Evolutionary conservation across 2,113 vertebrate species (phyloP), one percentile per base, ranked within the genome.

Genomic region (Pelmatolapia mariae): DNA sequence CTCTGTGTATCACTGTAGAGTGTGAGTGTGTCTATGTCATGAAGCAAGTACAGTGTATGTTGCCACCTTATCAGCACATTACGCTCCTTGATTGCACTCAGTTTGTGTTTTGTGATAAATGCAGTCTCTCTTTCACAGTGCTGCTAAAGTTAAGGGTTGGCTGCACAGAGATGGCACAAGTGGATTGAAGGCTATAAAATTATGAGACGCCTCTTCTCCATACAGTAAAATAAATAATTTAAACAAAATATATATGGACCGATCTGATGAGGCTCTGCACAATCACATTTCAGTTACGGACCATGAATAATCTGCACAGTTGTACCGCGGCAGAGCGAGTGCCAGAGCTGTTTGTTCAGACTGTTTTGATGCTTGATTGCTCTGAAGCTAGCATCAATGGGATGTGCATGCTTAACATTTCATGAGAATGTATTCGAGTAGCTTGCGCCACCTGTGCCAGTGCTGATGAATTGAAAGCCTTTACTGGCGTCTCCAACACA

Each of bases 371-470:
- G 90, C 84, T 24, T 66, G 68, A 83, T 91, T 85, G 86, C 89
- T 87, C 81, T 92, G 88, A 90, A 84, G 86, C 85, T 19, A 50
- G 83, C 89, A 87, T 93, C 91, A 91, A 68, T 11, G 73, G 56
- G 68, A 76, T 68, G 66, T 83, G 33, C 85, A n/a, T 36, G 84
- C 50, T 90, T 80, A 83, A 87, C 91, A 61, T 90, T 93, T 93
- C 68, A 89, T 81, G 82, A 88, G 81, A 80, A 47, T 26, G 18
- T 80, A 56, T 84, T 90, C 82, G 53, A 78, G 68, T 19, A 50
- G 85, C 66, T 40, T 53, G 24, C 45, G 5, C n/a, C 90, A 88
- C 85, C 88, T 89, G 91, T 78, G 89, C 90, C 86, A 88, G 31
- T 22, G 80, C 87, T 43, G 78, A 89, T 81, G 84, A 79, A 89